phyloP scores from a whole-genome alignment of 2,113 vertebrate species.

The Octodon degus region DNA sequence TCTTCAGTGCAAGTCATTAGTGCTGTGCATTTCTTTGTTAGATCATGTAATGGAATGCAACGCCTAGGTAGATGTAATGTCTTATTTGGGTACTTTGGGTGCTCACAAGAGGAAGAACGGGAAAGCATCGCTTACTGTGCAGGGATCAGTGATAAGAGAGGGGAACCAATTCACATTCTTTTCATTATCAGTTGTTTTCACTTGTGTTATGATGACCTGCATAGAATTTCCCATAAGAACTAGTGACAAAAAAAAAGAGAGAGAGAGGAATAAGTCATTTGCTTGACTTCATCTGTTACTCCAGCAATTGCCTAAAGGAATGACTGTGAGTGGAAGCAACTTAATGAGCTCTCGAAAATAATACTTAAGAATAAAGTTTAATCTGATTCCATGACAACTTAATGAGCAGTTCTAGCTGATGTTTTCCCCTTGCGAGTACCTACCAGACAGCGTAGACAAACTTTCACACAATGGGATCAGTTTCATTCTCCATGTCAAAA shows the following conservation, averaged over 20 bases:
- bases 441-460: not conserved
- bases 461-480: slow-evolving; percentile 19
- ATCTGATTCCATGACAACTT: too few relatives aligned
- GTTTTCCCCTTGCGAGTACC: not conserved
- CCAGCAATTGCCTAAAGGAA: slow-evolving; percentile 6
- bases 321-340: not conserved
- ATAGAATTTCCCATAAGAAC: slow-evolving; percentile 73
- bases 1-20: not conserved
- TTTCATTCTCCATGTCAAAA: slow-evolving; percentile 46
- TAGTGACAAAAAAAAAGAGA: slow-evolving; percentile 18
- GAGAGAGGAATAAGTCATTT: slow-evolving; percentile 22
- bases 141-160: slow-evolving; percentile 61
- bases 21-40: not conserved
- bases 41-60: not conserved
- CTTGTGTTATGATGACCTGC: slow-evolving; percentile 68
- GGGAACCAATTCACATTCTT: slow-evolving; percentile 78
- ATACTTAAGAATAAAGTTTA: too few relatives aligned
- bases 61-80: slow-evolving; percentile 5
- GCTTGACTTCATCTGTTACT: not conserved
- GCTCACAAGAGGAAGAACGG: slow-evolving; percentile 66
- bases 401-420: not conserved
- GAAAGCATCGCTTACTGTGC: slow-evolving; percentile 53
- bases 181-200: slow-evolving; percentile 72
- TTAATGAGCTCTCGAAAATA: slow-evolving; percentile 25
- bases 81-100: not conserved